Evolutionary conservation across 2,797 vertebrate species (phyloP), one percentile per base, ranked within the genome.

Genomic region (Pseudochaenichthys georgianus): DNA sequence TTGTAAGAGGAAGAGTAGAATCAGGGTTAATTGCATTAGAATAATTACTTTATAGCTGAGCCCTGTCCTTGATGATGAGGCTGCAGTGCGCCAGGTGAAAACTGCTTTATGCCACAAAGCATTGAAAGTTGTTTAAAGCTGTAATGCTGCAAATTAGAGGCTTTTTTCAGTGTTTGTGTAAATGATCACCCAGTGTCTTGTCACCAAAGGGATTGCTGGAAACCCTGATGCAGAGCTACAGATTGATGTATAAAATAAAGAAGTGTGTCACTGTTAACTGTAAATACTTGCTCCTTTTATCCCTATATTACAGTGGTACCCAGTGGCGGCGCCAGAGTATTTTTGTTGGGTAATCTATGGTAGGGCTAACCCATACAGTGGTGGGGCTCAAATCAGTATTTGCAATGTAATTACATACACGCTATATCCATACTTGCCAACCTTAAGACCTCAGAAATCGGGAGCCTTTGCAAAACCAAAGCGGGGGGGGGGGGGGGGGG

Each of bases 1-100:
- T 82, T 69, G 45, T n/a, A 61, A 73, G 81, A 75, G 72, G 64
- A 71, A 78, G 66, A 66, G 82, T 78, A 75, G 77, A 87, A 87
- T 82, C 80, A 77, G 87, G 91, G 92, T 89, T 90, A 92, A 93
- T 92, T 93, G 89, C 85, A 88, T 91, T 88, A 84, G 80, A 90
- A 89, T 92, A 92, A 93, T 91, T 90, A 82, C 68, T 51, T 92
- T 92, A 88, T 91, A 82, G 79, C 74, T 80, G 83, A 85, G 70
- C 7, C 52, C 58, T 19, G 63, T 71, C 73, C 21, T 63, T 31
- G 77, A 51, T 57, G 78, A 84, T 58, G 77, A 45, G 70, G 57
- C 78, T 57, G 63, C 52, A 61, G 77, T 13, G 46, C 62, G 83
- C 75, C 86, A 84, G 79, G 70, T 78, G 78, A 74, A 74, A 79